These are phyloP conservation scores for Enhydra lutris DNA, from an alignment of 2,113 vertebrate species.

Conservation along the genomic window DNA sequence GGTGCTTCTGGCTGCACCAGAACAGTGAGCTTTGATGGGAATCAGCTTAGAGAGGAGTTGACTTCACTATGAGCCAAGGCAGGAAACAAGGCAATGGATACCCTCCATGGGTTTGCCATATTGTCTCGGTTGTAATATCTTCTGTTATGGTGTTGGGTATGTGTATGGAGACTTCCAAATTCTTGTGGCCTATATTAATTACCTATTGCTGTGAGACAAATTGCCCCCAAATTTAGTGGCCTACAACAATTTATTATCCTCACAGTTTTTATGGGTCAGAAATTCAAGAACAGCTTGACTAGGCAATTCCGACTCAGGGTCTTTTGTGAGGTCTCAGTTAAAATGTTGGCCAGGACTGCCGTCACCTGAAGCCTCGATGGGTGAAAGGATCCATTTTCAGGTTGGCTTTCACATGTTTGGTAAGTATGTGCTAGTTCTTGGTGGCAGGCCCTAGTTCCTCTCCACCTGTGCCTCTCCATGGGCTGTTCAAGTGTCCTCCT, in stretches of 20 bases:
- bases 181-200: background rate
- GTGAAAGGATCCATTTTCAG: background rate
- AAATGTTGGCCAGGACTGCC: background rate
- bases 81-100: conserved; percentile 1
- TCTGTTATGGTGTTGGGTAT: background rate
- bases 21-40: background rate
- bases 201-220: background rate
- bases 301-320: background rate
- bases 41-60: background rate
- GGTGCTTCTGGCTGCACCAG: background rate
- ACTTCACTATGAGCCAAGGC: background rate
- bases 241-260: background rate
- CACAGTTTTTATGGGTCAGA: background rate
- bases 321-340: background rate
- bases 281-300: background rate
- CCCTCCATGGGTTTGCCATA: background rate
- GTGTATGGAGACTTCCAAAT: background rate
- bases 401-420: background rate
- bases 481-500: background rate
- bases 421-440: background rate
- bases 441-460: background rate
- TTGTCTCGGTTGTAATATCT: background rate
- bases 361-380: background rate
- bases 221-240: background rate
- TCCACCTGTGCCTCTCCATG: background rate